Evolutionary conservation across 2,797 vertebrate genomes (phyloP).

Genomic region (Cyclura pinguis): DNA sequence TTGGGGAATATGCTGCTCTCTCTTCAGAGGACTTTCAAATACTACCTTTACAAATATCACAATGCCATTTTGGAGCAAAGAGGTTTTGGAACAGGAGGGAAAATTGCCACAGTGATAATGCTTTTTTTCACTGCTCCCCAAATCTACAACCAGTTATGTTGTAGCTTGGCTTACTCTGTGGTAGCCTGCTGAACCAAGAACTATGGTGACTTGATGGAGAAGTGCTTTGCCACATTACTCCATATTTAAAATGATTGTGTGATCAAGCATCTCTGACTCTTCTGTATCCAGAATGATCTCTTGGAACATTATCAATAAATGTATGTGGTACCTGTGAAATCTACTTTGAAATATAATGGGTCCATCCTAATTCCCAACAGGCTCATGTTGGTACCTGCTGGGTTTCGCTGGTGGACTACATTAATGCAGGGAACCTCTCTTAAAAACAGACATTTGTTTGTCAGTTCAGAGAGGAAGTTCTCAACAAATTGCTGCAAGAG

Average conservation of each 20-base stretch:
- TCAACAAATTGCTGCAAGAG: constrained; percentile 50
- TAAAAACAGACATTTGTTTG: constrained; percentile 41
- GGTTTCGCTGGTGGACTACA: constrained; percentile 85
- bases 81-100: too few species aligned
- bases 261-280: not conserved
- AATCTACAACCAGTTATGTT: not conserved
- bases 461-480: constrained; percentile 60
- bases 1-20: not conserved
- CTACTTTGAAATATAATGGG: constrained; percentile 24
- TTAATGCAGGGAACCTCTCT: constrained; percentile 63
- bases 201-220: not conserved
- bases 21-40: not conserved
- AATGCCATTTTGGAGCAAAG: too few species aligned
- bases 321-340: not conserved
- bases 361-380: constrained; percentile 82
- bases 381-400: constrained; percentile 71
- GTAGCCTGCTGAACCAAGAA: not conserved
- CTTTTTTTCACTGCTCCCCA: too few species aligned
- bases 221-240: not conserved
- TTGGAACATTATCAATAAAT: not conserved
- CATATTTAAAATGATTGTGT: not conserved
- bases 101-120: too few species aligned
- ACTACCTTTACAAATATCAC: too few species aligned
- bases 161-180: not conserved
- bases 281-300: not conserved